Conservation (phyloP, 1,140 invertebrate species). For the Zaprionus capensis region DNA sequence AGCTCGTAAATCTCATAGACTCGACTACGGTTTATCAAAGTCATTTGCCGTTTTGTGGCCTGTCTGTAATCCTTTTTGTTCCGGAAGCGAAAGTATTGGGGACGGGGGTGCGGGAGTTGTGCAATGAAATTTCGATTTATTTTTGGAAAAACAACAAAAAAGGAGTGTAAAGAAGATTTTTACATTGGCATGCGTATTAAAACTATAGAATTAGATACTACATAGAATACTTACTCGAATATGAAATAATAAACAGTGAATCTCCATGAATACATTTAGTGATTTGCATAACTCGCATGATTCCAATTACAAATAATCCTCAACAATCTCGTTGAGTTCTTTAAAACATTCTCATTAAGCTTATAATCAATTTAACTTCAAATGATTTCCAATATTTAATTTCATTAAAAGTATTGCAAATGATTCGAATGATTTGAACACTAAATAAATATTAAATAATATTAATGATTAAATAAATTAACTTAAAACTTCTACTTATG, state of each 20-base stretch:
- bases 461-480: no score
- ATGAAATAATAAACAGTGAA: no score
- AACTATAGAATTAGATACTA: background rate
- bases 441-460: background rate
- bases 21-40: conserved; percentile 64
- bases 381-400: background rate
- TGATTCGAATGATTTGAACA: background rate
- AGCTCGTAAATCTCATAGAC: conserved; percentile 74
- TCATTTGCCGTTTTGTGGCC: conserved; percentile 57
- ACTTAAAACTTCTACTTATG: no score
- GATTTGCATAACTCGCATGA: no score
- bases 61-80: conserved; percentile 61
- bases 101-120: background rate
- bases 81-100: background rate
- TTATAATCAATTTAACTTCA: background rate
- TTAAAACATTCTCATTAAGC: no score
- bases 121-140: conserved; percentile 9
- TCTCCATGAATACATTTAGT: no score
- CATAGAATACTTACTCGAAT: no score
- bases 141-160: background rate
- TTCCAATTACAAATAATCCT: no score
- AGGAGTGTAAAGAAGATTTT: background rate
- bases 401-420: background rate
- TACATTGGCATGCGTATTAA: background rate
- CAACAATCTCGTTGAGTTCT: no score